Base-by-base conservation (phyloP, 2,113 vertebrate genomes). In the Xiphophorus maculatus region DNA sequence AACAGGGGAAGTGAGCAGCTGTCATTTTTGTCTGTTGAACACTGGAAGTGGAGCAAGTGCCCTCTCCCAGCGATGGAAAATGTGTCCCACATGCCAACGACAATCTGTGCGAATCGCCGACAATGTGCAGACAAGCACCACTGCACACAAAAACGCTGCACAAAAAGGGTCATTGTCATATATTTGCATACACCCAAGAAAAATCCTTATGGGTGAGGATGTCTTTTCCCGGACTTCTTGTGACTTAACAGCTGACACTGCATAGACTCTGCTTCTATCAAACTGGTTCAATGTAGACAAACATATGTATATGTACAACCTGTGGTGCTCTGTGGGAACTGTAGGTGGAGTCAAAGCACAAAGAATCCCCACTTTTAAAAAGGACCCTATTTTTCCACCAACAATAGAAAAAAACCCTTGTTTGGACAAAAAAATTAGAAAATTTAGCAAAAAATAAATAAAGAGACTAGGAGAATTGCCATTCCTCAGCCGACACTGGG, bases 271-370 rank as follows among this genome's bases (percentile, higher is more conserved):
- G 33, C 12, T 35, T 22, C 65, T 58, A 14, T 74, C 22, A 42
- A 32, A 15, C 0, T 48, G 30, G 71, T 40, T 79, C 44, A 77
- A 60, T 33, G 61, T 12, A 42, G 33, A 69, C 69, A 51, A 63
- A 66, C 35, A 35, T 15, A 25, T 22, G 42, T 17, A 54, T n/a
- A 48, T 51, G 48, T 27, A 68, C 61, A 76, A 61, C 82, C 81
- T 88, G 84, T 88, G 88, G 76, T 91, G 84, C 87, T 86, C 80
- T 79, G 70, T 81, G 70, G 83, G 42, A 90, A 88, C 91, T 91
- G 88, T 89, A 91, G 91, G 84, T 92, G 90, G 91, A 91, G 91
- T 91, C 86, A 86, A 87, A 92, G 80, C 84, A 85, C 87, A 86
- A 75, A 77, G 71, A 91, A 87, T 90, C 74, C 60, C 71, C 71